Evolutionary conservation across 1,140 invertebrate species (phyloP), one percentile per base, ranked within the genome.

Genomic region (Drosophila murphyi): DNA sequence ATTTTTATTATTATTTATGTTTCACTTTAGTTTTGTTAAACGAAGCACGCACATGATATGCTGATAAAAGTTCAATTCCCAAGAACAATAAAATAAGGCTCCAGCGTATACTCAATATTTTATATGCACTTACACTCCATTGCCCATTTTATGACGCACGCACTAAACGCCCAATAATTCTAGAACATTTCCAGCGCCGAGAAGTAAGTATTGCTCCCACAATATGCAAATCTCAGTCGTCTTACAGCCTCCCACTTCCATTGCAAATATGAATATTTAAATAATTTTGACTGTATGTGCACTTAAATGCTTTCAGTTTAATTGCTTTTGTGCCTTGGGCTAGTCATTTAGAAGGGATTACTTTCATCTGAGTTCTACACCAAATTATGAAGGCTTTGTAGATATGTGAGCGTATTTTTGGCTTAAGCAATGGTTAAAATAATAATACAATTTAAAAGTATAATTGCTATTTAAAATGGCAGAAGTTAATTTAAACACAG

Each of bases 301-400:
- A 57, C 52, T 78, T 82, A 80, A 87, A 82, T 88, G 82, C 76
- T 87, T 79, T 83, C 62, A 74, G 62, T 78, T 87, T 78, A 86
- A 86, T 86, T 83, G 83, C 72, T 72, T 67, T 43, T 65, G n/a
- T 48, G 20, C 2, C 28, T 62, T 62, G 28, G 41, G 39, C 28
- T 47, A 54, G 50, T 35, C 59, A 48, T 54, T 73, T 34, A 59
- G 32, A 7, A 8, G 6, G 63, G 55, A 55, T 73, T 68, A 73
- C 47, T 34, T 54, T 32, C 32, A 34, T 39, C 32, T 6, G 4
- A 62, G 52, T 48, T 67, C 51, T 35, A 7, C 29, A 29, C 8
- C 29, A 29, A 68, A 60, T 35, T 32, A 8, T 37, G 45, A 20
- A 29, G 32, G 29, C 45, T 55, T 51, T 41, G 43, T 31, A 39